A percentile compares a stretch with the other conserved stretches of the same genome.
Evolutionary conservation across 1,140 invertebrate genomes (phyloP).

Genomic region (Galleria mellonella): DNA sequence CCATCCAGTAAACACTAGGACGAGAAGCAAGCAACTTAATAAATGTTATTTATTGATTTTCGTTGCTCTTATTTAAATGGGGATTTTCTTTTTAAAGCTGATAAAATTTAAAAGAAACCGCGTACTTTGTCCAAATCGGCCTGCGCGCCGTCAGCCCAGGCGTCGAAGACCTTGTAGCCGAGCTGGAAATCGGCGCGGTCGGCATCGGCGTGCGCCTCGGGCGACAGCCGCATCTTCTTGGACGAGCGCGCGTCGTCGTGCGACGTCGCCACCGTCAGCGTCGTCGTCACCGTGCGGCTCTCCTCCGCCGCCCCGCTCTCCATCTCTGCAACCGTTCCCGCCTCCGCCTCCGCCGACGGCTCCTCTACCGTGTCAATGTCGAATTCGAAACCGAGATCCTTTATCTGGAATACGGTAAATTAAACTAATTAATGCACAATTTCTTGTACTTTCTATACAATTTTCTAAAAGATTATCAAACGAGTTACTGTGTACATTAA

Average conservation of each 20-base stretch:
- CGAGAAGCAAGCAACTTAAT: too few relatives aligned
- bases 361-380: slow-evolving; percentile 66
- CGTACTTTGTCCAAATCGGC: slow-evolving; percentile 18
- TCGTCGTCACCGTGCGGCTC: neutral
- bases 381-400: slow-evolving; percentile 78
- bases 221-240: slow-evolving; percentile 73
- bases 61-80: too few relatives aligned
- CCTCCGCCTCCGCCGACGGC: slow-evolving; percentile 7
- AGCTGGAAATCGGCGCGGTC: slow-evolving; percentile 33
- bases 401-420: slow-evolving; percentile 63
- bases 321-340: too few relatives aligned
- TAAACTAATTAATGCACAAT: too few relatives aligned
- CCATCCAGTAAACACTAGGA: too few relatives aligned
- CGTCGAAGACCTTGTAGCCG: slow-evolving; percentile 37
- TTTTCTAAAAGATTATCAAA: too few relatives aligned
- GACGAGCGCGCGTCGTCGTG: slow-evolving; percentile 6
- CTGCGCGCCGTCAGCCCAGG: slow-evolving; percentile 38
- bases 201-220: slow-evolving; percentile 27
- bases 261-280: slow-evolving; percentile 54
- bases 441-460: too few relatives aligned
- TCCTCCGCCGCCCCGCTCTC: slow-evolving; percentile 2
- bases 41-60: too few relatives aligned
- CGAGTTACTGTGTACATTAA: too few relatives aligned
- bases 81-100: neutral
- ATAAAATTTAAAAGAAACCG: neutral